Evolutionary conservation across 2,797 vertebrate genomes (phyloP), one percentile per base, ranked within the genome.

Genomic region (Acrossocheilus fasciatus): DNA sequence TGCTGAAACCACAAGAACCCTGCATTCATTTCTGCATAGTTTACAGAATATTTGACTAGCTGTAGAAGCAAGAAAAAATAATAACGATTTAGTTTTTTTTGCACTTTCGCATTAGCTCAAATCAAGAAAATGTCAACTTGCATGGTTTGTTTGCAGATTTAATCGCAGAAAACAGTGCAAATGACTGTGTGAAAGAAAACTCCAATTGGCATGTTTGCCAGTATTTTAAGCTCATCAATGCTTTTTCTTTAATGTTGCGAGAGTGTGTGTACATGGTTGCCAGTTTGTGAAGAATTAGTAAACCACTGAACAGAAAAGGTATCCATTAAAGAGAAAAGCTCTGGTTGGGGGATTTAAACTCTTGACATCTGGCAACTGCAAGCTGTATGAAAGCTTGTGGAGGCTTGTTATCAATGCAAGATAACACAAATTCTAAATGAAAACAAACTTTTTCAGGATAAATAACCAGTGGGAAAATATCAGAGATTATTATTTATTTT

Each of bases 1-100:
- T 90, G 85, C 85, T 89, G 92, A 89, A 90, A 91, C 89, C 84
- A 92, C 91, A 91, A 89, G 81, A 83, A 82, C 74, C 89, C 76
- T 82, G 77, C 76, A 84, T 90, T 91, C 86, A 90, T 91, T 89
- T 89, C 89, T 86, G 86, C 91, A 90, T 89, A 86, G 90, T 69
- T 83, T 88, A 87, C 89, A 88, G 45, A 93, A 64, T 89, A 93
- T 93, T 89, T 52, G 14, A 83, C 68, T 89, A 64, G 84, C 82
- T 82, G 14, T 45, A 23, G 34, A 75, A 66, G 70, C 30, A 30
- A 30, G 30, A 36, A 68, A 36, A 68, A 17, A 34, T 66, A 66
- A 34, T 64, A 30, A 30, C 23, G 26, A 26, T 26, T 26, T 26
- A 26, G 26, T 68, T 66, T 34, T 30, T 62, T 62, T 36, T 68